Conservation (phyloP, 2,797 vertebrate genomes). For the Neopelma chrysocephalum region DNA sequence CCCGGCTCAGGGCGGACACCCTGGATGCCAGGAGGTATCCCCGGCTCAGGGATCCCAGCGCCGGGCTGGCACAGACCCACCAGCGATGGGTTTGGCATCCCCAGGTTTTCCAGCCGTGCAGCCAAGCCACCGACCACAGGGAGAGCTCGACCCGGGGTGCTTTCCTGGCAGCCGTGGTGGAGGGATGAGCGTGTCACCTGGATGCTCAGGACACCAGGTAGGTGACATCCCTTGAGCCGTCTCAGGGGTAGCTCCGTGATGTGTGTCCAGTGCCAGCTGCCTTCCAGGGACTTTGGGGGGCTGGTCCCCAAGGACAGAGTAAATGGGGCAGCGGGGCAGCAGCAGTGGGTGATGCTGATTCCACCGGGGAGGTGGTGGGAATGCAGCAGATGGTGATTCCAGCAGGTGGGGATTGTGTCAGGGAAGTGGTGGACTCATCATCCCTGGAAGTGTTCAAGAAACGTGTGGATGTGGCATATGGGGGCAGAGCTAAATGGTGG, state of each 20-base stretch:
- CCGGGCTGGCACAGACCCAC: too few species aligned
- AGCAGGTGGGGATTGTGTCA: background rate
- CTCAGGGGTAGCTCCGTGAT: too few species aligned
- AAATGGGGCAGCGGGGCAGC: too few species aligned
- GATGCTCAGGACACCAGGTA: background rate
- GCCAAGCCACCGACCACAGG: accelerated
- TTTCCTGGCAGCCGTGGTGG: background rate
- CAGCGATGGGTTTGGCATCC: background rate
- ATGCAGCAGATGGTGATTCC: background rate
- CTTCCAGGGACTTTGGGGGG: background rate
- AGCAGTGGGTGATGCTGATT: background rate
- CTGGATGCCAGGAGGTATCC: background rate
- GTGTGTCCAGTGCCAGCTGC: background rate
- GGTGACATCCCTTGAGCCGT: background rate
- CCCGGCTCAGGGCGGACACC: background rate
- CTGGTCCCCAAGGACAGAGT: background rate
- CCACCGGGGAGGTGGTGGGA: background rate
- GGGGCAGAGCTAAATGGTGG: background rate
- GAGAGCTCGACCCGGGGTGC: background rate
- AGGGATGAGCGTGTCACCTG: background rate
- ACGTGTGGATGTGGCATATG: accelerated
- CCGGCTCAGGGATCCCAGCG: background rate
- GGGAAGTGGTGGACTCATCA: background rate
- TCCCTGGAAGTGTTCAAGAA: background rate
- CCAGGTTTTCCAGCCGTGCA: background rate